phyloP scores from a whole-genome alignment of 2,797 vertebrate genomes.

The Nannoperca australis region DNA sequence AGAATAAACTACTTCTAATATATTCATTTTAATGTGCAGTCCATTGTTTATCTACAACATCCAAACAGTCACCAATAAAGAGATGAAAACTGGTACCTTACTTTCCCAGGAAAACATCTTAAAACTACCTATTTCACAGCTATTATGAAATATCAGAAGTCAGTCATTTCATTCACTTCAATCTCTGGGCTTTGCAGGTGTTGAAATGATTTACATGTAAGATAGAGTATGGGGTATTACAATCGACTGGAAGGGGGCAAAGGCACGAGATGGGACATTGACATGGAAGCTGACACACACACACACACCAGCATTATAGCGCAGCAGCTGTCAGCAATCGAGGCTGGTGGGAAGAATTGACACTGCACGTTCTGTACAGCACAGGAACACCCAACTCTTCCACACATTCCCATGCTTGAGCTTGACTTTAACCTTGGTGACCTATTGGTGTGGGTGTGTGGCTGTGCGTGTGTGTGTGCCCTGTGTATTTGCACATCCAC shows the following conservation, averaged over 20 bases:
- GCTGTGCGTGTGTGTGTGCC: conserved; percentile 15
- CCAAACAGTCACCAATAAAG: neutral
- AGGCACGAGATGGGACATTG: conserved; percentile 31
- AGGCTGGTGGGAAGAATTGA: conserved; percentile 36
- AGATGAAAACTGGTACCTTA: neutral
- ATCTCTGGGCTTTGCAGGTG: conserved; percentile 4
- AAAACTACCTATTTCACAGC: neutral
- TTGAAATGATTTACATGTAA: conserved; percentile 18
- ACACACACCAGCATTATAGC: conserved; percentile 40
- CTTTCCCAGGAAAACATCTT: neutral
- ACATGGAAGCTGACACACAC: conserved; percentile 43
- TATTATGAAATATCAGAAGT: neutral
- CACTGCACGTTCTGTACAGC: conserved; percentile 54
- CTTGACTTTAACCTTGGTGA: conserved; percentile 71
- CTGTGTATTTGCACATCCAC: conserved; percentile 68
- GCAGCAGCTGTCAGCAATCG: conserved; percentile 29
- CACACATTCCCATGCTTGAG: conserved; percentile 66
- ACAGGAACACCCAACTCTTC: conserved; percentile 73
- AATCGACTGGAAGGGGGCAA: conserved; percentile 31
- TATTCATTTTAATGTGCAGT: too few species aligned
- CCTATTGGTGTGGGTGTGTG: conserved; percentile 63
- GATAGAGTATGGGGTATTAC: conserved; percentile 10
- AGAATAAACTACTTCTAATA: neutral
- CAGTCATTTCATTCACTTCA: neutral
- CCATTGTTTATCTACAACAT: neutral